Base-by-base conservation (phyloP, 2,113 vertebrate species). In the Ibidorhyncha struthersii region DNA sequence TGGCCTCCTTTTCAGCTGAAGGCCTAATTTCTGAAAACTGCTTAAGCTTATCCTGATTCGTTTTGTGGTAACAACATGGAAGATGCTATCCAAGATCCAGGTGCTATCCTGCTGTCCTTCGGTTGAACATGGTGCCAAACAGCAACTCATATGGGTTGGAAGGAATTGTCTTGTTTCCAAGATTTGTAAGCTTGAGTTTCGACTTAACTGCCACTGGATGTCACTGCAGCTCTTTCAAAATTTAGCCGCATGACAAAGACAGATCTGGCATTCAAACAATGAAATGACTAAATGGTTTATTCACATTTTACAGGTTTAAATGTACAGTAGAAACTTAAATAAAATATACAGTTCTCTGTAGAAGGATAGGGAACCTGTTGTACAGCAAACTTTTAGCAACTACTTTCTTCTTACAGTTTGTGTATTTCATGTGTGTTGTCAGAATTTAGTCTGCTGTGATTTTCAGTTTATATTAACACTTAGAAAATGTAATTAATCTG, bases 161-260 rank as follows among this genome's bases (percentile, higher is more conserved):
- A 69, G 49, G 40, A 81, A 56, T 70, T 73, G 70, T 65, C 52
- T 71, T 11, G 3, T 77, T 92, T 55, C 15, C 38, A 26, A 18
- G 23, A 36, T 69, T 73, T 45, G 12, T 45, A 41, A 36, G 50
- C 41, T 67, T 66, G 55, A 41, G 30, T 76, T 93, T 96, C 77
- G 59, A 5, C 61, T 30, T 41, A 23, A 34, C 77, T 71, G 36
- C 91, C 82, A n/a, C 85, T 89, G 73, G 95, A 69, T 95, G 88
- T 92, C 78, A 45, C 91, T 94, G 82, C 76, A 94, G 85, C 66
- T 82, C 92, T 78, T 90, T 65, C 34, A 5, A 65, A 86, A 78
- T 80, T 32, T 53, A 80, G 67, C 65, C 65, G 73, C 6, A 30
- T 59, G 87, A 73, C 72, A 93, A 85, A 94, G 87, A 19, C 45